Percentiles rank a stretch among this genome's conserved stretches.
phyloP scores from a whole-genome alignment of 2,797 vertebrate genomes.

The Heterohyrax brucei region DNA sequence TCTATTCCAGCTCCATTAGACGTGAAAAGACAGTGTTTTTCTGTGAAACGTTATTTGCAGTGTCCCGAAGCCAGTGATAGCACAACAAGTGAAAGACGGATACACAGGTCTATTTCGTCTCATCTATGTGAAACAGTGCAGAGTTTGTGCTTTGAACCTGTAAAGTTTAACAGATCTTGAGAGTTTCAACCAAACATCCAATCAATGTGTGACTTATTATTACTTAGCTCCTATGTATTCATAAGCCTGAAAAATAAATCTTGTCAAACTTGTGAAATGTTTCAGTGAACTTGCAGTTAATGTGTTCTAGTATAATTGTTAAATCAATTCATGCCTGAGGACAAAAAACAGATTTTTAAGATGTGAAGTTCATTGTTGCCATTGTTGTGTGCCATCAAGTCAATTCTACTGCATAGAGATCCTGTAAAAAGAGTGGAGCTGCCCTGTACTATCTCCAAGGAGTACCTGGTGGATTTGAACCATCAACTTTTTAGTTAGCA shows the following conservation, averaged over 20 bases:
- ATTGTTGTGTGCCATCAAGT: no score
- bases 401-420: no score
- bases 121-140: slow-evolving; percentile 86
- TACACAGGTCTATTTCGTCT: slow-evolving; percentile 85
- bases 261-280: slow-evolving; percentile 82
- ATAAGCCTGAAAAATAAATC: slow-evolving; percentile 81
- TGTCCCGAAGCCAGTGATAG: slow-evolving; percentile 87
- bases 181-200: slow-evolving; percentile 85
- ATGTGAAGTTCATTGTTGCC: background rate
- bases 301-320: background rate
- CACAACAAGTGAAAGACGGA: slow-evolving; percentile 88
- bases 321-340: background rate
- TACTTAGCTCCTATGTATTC: slow-evolving; percentile 76
- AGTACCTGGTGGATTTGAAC: no score
- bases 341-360: slow-evolving; percentile 44
- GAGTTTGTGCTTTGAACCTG: slow-evolving; percentile 82
- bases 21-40: background rate
- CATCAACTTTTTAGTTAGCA: no score
- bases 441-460: no score
- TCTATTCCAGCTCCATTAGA: background rate
- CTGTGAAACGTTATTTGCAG: slow-evolving; percentile 76
- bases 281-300: slow-evolving; percentile 79
- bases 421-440: no score
- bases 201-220: slow-evolving; percentile 84
- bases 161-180: slow-evolving; percentile 77